Base-by-base conservation (phyloP, 2,797 vertebrate species). In the Alosa sapidissima region DNA sequence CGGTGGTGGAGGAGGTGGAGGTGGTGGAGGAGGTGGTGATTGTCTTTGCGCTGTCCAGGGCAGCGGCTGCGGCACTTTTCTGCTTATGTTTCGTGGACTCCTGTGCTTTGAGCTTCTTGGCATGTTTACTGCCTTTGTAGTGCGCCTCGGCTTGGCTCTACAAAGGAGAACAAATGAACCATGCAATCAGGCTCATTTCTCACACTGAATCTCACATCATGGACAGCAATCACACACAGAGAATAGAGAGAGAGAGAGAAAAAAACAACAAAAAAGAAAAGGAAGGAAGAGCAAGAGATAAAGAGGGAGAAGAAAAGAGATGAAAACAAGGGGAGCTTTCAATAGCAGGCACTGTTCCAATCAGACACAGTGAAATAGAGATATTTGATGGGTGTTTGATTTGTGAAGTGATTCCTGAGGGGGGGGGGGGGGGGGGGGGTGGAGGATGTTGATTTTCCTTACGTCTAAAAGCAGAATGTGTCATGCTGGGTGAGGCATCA, bases 141-240 rank as follows among this genome's bases (percentile, higher is more conserved):
- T 99, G 98, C 89, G 98, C 97, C 93, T 99, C 97, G 82, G 98
- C 98, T 95, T 99, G 98, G 95, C 96, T 98, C 98, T 99, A 96
- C 94, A 95, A 94, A 95, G 94, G 93, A 97, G 95, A 97, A 96
- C 94, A 96, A 96, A 96, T 96, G 82, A 91, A 91, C 82, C 88
- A 85, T 87, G 84, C 87, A 88, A 90, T 93, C 95, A 96, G 95
- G 95, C 95, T 96, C 92, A 96, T 94, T 93, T 92, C 93, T 92
- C 89, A 92, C 92, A 95, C 88, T 92, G 92, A 84, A 83, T 90
- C 89, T 93, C 86, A 91, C 85, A 94, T 88, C 92, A 92, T 83
- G 88, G 91, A 91, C 89, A 58, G 81, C 45, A 81, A 65, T 47
- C 28, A 52, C 86, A 75, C 85, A 86, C 85, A 51, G 90, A 92